Base-by-base conservation (phyloP, 2,888 invertebrate genomes). In the Chaetoderma sp. region DNA sequence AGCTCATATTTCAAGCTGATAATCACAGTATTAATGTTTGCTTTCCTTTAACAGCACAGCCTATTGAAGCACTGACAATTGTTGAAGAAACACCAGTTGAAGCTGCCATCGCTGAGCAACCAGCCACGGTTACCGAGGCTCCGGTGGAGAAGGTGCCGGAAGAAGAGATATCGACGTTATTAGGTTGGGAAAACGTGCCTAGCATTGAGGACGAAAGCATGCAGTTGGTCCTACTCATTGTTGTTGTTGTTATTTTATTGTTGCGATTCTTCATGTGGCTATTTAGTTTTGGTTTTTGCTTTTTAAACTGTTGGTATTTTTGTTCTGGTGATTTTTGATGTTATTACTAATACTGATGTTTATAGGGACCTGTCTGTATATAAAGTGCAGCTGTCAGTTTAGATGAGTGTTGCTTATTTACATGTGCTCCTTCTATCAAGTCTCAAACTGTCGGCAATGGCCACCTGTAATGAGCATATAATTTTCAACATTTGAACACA, bases 161-260 rank as follows among this genome's bases (percentile, higher is more conserved):
- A 55, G 75, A 76, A 65, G 67, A 67, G 67, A 65, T 73, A 44
- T 69, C 75, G 63, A 65, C 56, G 45, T 61, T 76, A 58, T 63
- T 78, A 80, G 80, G 79, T 79, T 76, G 78, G 79, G 74, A 64
- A 28, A n/a, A n/a, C n/a, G 60, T 66, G 25, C 61, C 65, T 56
- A 63, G 60, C 57, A 44, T 67, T 56, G 68, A 61, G 55, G 73
- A 73, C 54, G 76, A 74, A 45, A 73, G 78, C 76, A 78, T 79
- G 78, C 75, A 76, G 67, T 66, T 70, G 52, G 71, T 76, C 55
- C 65, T 78, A 45, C 69, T 78, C 55, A 67, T 71, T 52, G 69
- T 78, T 63, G 69, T 78, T 52, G 65, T 77, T 44, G 64, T 72
- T 18, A 68, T 71, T 57, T 63, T 77, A 66, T 63, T 78, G 55